phyloP scores from a whole-genome alignment of 1,140 invertebrate genomes.

The Euglossa dilemma region DNA sequence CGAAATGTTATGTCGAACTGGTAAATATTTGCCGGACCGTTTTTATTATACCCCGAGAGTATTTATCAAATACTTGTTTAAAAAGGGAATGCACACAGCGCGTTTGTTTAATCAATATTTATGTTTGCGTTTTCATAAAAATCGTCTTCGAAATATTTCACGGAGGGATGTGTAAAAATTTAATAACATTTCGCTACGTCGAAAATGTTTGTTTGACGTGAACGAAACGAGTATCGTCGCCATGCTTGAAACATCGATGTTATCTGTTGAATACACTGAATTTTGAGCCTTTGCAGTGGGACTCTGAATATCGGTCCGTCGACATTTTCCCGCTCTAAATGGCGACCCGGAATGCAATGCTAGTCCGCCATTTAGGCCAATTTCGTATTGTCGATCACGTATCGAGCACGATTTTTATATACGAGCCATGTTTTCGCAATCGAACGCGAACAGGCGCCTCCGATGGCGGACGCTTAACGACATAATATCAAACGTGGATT shows the following conservation, averaged over 20 bases:
- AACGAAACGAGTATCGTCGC: not conserved
- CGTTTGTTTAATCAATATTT: not conserved
- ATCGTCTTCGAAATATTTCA: not conserved
- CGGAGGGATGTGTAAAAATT: not conserved
- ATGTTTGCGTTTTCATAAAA: not conserved
- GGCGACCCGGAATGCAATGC: not conserved
- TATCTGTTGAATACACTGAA: conserved; percentile 1
- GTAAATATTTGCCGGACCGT: not conserved
- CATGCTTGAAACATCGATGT: not conserved
- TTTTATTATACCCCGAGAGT: not conserved
- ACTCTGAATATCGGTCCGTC: not conserved
- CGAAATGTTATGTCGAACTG: not conserved
- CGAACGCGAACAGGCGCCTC: too few species aligned
- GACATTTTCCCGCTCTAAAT: not conserved
- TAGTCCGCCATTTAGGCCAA: not conserved
- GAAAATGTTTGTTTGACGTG: not conserved
- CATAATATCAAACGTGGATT: not conserved
- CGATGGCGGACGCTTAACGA: not conserved
- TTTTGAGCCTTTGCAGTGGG: not conserved
- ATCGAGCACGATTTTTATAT: not conserved
- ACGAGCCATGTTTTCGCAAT: not conserved
- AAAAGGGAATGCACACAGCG: not conserved
- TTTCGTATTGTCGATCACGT: not conserved
- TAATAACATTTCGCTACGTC: not conserved
- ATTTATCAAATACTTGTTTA: not conserved